Evolutionary conservation across 2,113 vertebrate species (phyloP).

Genomic region (Oxygymnocypris stewartii): DNA sequence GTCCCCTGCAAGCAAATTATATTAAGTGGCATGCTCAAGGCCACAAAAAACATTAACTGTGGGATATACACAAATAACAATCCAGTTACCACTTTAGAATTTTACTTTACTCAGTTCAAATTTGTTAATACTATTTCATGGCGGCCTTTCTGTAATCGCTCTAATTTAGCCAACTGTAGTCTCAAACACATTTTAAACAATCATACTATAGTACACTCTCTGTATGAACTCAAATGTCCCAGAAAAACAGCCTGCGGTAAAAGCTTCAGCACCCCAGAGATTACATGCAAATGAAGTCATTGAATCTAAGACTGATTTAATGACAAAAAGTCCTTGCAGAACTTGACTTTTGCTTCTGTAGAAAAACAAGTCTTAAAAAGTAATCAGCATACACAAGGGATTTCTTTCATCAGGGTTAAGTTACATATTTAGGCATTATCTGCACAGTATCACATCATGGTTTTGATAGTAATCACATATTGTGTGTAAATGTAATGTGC

Average conservation of each 20-base stretch:
- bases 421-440: neutral
- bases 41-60: neutral
- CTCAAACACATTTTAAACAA: neutral
- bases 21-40: neutral
- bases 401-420: neutral
- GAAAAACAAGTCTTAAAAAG: neutral
- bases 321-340: neutral
- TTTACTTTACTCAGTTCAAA: neutral
- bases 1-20: neutral
- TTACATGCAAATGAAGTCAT: neutral
- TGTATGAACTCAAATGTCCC: neutral
- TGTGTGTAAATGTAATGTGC: neutral
- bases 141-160: neutral
- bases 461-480: constrained; percentile 11
- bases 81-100: neutral
- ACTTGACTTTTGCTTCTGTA: neutral
- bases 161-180: neutral
- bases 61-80: neutral
- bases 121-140: neutral
- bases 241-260: neutral
- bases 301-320: neutral
- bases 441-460: neutral
- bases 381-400: neutral
- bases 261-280: neutral
- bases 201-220: neutral